phyloP scores from a whole-genome alignment of 2,113 vertebrate genomes.

The Pleuronectes platessa region DNA sequence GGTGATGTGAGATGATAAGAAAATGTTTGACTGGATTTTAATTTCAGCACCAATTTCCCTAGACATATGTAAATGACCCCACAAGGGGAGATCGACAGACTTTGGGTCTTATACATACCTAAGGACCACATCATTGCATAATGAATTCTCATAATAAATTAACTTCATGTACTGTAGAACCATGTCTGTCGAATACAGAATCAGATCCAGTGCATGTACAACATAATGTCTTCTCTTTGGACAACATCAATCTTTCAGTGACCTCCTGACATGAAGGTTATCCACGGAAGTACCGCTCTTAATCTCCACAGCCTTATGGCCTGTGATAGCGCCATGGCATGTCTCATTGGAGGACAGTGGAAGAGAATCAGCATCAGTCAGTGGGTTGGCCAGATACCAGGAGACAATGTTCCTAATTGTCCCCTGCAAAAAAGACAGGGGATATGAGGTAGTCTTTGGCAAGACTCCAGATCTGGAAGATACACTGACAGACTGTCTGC shows the following conservation, averaged over 20 bases:
- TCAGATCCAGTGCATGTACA: constrained; percentile 10
- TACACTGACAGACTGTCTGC: constrained; percentile 33
- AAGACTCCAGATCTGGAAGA: constrained; percentile 29
- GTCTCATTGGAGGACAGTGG: constrained; percentile 48
- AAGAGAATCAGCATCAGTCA: constrained; percentile 55
- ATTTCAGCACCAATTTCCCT: neutral
- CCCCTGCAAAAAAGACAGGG: constrained; percentile 43
- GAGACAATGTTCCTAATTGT: constrained; percentile 71
- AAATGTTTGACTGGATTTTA: neutral
- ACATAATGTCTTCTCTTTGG: neutral
- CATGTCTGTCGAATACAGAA: constrained; percentile 10
- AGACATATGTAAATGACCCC: constrained; percentile 29
- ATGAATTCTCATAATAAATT: too few species aligned
- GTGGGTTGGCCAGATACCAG: constrained; percentile 57
- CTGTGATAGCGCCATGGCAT: constrained; percentile 35
- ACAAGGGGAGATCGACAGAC: neutral
- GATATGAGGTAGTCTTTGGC: constrained; percentile 60
- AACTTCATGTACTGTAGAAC: too few species aligned
- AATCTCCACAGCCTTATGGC: constrained; percentile 26
- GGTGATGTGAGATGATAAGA: constrained; percentile 15
- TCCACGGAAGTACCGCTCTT: constrained; percentile 14
- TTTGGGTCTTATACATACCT: neutral
- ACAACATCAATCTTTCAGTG: constrained; percentile 2
- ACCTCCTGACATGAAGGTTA: constrained; percentile 55
- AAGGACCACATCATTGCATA: too few species aligned